Percentiles rank a stretch among this genome's conserved stretches.
Conservation (phyloP, 2,113 vertebrate species). For the Protomyctophum bolini region DNA sequence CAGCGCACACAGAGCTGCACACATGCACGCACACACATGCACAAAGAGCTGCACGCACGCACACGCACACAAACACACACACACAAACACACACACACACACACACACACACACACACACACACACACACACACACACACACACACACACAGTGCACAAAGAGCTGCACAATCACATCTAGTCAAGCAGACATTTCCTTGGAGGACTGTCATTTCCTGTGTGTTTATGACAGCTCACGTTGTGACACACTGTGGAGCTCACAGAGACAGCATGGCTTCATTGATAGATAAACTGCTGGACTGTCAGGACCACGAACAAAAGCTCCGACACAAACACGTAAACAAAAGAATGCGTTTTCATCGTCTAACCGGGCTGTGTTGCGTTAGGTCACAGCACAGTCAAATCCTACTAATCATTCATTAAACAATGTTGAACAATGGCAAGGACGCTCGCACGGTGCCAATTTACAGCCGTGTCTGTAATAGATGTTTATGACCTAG, state of each 20-base stretch:
- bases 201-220: background rate
- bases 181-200: background rate
- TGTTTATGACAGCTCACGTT: background rate
- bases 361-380: too few species aligned
- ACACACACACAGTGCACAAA: background rate
- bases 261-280: constrained; percentile 26
- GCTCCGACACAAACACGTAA: background rate
- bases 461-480: too few species aligned
- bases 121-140: too few species aligned
- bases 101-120: background rate
- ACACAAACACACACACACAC: background rate
- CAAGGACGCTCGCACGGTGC: too few species aligned
- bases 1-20: too few species aligned
- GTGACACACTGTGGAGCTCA: constrained; percentile 18
- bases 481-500: too few species aligned
- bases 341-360: background rate
- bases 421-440: too few species aligned
- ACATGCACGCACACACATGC: too few species aligned
- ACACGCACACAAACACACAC: too few species aligned
- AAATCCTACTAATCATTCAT: too few species aligned
- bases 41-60: too few species aligned
- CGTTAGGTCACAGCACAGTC: too few species aligned
- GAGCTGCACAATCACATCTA: background rate
- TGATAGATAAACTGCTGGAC: constrained; percentile 11
- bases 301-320: background rate